Conservation (phyloP, 2,888 invertebrate genomes). For the Pandemis corylana region DNA sequence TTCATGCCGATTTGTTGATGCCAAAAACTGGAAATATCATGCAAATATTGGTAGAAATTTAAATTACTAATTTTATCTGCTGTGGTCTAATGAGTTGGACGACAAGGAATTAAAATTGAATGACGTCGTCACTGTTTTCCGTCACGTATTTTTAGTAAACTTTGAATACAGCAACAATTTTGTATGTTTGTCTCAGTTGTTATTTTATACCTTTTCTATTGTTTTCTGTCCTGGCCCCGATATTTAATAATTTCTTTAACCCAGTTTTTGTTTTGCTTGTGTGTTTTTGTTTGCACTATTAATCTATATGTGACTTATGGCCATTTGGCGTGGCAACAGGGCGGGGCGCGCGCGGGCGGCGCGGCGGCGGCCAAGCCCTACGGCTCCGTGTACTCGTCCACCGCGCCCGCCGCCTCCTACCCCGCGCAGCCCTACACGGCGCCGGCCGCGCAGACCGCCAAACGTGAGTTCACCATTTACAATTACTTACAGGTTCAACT, state of each 20-base stretch:
- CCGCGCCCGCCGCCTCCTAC: constrained; percentile 80
- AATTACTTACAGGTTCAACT: neutral
- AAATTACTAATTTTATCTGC: too few relatives aligned
- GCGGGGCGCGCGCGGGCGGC: constrained; percentile 78
- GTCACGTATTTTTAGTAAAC: too few relatives aligned
- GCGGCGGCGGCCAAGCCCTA: constrained; percentile 87
- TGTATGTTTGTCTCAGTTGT: too few relatives aligned
- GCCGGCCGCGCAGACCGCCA: constrained; percentile 84
- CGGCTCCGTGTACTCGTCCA: constrained; percentile 86
- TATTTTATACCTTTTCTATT: too few relatives aligned
- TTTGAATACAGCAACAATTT: too few relatives aligned
- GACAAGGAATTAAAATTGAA: too few relatives aligned
- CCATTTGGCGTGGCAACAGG: constrained; percentile 55
- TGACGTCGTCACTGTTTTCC: too few relatives aligned
- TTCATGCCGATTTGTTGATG: too few relatives aligned
- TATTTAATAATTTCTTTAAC: neutral
- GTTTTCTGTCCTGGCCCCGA: neutral
- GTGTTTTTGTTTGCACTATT: constrained; percentile 26
- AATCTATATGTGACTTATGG: constrained; percentile 35
- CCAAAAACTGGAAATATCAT: too few relatives aligned
- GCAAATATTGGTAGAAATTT: too few relatives aligned
- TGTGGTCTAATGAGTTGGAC: too few relatives aligned
- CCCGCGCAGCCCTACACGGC: constrained; percentile 83
- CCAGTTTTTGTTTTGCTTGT: constrained; percentile 8
- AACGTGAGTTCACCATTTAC: constrained; percentile 78